Evolutionary conservation across 2,888 invertebrate species (phyloP), one percentile per base, ranked within the genome.

Genomic region (Meliscaeva auricollis): DNA sequence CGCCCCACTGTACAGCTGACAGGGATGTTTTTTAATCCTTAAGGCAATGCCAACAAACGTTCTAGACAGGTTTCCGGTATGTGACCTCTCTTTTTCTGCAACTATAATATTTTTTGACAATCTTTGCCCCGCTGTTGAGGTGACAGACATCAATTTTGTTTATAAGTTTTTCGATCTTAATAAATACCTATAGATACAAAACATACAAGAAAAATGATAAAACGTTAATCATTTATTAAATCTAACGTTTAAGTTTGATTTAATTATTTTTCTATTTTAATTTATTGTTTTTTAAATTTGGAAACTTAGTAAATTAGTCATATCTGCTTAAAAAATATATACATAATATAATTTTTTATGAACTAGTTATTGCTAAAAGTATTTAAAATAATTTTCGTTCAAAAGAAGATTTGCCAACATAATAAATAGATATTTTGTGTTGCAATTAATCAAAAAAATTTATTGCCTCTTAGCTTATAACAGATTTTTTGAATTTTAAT

Each of bases 401-500:
- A 11, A 20, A 0, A 3, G 15, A 26, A 20, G 46, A 64, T 64
- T 73, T 62, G 50, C 41, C 41, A 52, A 20, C 30, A 50, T 50
- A 35, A 30, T 32, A 38, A 60, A 72, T 48, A 48, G 58, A 73
- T 44, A 3, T 52, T 30, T 38, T 8, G 22, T 66, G 54, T 26
- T 46, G 46, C 66, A 66, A 35, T 66, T 22, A 17, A 15, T 56
- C 35, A 66, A 8, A 46, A 15, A 32, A 78, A 78, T 54, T 62
- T 77, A 78, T 78, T n/a, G 11, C 62, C 62, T 54, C 6, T 60
- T 62, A 56, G 48, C 15, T 64, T 68, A 69, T 30, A 15, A 11
- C 20, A 7, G 32, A 54, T 9, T 1, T 32, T 6, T 2, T 26
- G 1, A 0, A 54, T 30, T 77, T 60, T 41, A 26, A 9, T 32